Evolutionary conservation across 2,888 invertebrate species (phyloP), one percentile per base, ranked within the genome.

Genomic region (Nineta flava): DNA sequence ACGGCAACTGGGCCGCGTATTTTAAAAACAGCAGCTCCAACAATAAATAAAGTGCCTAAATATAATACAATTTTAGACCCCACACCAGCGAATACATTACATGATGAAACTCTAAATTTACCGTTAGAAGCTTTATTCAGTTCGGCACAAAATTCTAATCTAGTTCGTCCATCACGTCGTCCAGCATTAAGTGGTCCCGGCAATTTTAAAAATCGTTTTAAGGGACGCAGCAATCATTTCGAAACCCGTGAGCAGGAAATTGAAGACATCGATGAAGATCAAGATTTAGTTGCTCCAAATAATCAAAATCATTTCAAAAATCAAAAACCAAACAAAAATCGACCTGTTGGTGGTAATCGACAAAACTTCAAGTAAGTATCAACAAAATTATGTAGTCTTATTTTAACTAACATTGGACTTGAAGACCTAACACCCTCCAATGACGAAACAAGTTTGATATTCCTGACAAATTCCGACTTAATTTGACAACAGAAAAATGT

Each of bases 1-100:
- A 73, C 76, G 41, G 75, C 79, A 35, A 77, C 76, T 40, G 72
- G 81, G 0, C 72, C 80, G 49, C 74, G 83, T 58, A 83, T 86
- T 51, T 62, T 85, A 44, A 86, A 87, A 69, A 87, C 87, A 0
- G 78, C 80, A n/a, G 82, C 81, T 15, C 83, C 84, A 1, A 70
- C 72, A 38, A 68, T 74, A 50, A 74, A 68, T 63, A 57, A 47
- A 62, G 64, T 58, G 51, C 58, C 58, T 50, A 59, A 56, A 59
- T 70, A 74, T 55, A 69, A 72, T 55, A 56, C 64, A 31, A 76
- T 73, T 60, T 68, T 83, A 54, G 84, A 83, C 60, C 79, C 82
- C 2, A 81, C 81, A 2, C 79, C 73, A 31, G 67, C 69, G 1
- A 66, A 71, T 34, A 71, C 74, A 10, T 67, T 75, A 50, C 73